These are phyloP conservation scores for Ostrea edulis DNA, from an alignment of 1,140 invertebrate species.

Conservation along the genomic window DNA sequence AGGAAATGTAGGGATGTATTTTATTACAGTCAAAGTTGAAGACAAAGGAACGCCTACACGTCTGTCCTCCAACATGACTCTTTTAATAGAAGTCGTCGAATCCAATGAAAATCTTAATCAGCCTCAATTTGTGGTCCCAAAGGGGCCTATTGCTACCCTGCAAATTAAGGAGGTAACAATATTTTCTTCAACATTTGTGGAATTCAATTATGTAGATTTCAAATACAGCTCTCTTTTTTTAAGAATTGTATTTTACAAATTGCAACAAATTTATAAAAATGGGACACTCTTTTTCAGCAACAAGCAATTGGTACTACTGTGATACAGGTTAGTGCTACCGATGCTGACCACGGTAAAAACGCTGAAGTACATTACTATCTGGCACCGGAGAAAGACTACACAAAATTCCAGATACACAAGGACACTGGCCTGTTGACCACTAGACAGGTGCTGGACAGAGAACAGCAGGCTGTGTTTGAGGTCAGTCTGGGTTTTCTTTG, in stretches of 20 bases:
- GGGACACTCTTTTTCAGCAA: constrained; percentile 56
- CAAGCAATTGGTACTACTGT: constrained; percentile 56
- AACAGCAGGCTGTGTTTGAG: constrained; percentile 60
- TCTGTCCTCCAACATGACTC: constrained; percentile 47
- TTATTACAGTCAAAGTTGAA: constrained; percentile 65
- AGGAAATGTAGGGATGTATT: constrained; percentile 59
- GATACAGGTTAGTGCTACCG: constrained; percentile 61
- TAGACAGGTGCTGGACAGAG: constrained; percentile 61
- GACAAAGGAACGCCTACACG: constrained; percentile 57
- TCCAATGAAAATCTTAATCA: constrained; percentile 64
- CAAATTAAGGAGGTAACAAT: constrained; percentile 14
- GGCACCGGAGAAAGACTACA: constrained; percentile 55
- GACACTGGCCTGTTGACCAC: constrained; percentile 65
- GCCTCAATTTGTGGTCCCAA: constrained; percentile 50
- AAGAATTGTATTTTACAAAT: not conserved
- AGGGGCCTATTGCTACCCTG: not conserved
- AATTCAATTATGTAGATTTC: too few relatives aligned
- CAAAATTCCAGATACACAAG: constrained; percentile 62
- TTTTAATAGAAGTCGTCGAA: constrained; percentile 63
- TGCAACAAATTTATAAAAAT: not conserved
- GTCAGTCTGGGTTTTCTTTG: constrained; percentile 22
- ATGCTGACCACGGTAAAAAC: constrained; percentile 68
- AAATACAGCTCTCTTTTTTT: too few relatives aligned
- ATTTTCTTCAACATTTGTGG: not conserved
- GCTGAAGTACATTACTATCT: constrained; percentile 67